Evolutionary conservation across 2,113 vertebrate species (phyloP).

Genomic region (Patagioenas fasciata): DNA sequence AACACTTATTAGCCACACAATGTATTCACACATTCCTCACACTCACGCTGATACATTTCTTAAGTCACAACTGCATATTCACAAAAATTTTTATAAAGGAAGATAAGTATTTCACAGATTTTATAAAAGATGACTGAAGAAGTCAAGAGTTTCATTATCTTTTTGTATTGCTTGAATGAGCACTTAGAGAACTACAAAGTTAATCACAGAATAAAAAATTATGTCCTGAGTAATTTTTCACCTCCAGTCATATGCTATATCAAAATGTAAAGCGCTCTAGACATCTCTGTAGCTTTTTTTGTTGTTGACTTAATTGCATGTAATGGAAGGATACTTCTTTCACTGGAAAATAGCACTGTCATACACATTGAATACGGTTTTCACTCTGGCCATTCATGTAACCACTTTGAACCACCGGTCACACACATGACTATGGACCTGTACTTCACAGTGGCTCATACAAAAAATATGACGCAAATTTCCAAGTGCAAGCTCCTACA

Average conservation of each 20-base stretch:
- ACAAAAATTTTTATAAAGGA: background rate
- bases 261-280: background rate
- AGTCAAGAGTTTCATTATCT: background rate
- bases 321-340: background rate
- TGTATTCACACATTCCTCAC: background rate
- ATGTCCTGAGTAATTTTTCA: background rate
- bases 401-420: background rate
- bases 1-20: fast-evolving
- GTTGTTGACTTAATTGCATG: background rate
- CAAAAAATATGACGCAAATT: background rate
- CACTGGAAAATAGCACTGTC: background rate
- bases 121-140: background rate
- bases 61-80: background rate
- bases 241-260: background rate
- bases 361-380: background rate
- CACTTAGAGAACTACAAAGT: background rate
- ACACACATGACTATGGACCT: background rate
- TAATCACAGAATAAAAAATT: background rate
- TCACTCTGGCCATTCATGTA: background rate
- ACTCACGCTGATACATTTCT: background rate
- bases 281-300: background rate
- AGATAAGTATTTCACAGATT: background rate
- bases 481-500: background rate
- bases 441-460: background rate
- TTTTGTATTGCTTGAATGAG: background rate